Evolutionary conservation across 2,888 invertebrate genomes (phyloP), one percentile per base, ranked within the genome.

Genomic region (Dryomyza anilis): DNA sequence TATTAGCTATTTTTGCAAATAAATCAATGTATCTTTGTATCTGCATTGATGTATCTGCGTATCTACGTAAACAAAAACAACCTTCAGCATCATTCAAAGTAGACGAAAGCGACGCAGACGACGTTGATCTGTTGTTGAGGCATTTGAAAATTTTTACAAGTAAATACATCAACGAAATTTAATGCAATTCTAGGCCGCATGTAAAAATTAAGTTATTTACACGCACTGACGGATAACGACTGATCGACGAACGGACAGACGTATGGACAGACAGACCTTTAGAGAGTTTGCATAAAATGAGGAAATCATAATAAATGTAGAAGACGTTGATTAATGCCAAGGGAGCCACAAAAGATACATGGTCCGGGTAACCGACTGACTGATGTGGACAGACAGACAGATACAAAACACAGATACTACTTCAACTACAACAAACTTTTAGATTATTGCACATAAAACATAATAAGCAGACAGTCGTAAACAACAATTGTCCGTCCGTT

Each of bases 321-420:
- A 36, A 48, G 48, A 48, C 46, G 36, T 56, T 63, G 63, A 63
- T 63, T 63, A 63, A 63, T 46, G 56, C 36, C 25, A 56, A 56
- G 56, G 46, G 63, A 46, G 56, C 46, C 43, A n/a, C 6, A 12
- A 25, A 43, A 53, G 43, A 61, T 10, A 27, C 39, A 30, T 14
- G 53, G 29, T 29, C 45, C 12, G 25, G 7, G 29, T 21, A 29
- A 29, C 45, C 19, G 58, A 61, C 39, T 33, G 60, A 21, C 7
- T 36, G 25, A 25, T 36, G n/a, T n/a, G 10, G 52, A 52, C 29
- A 19, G 10, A 39, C 16, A 14, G 8, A 39, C 50, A 16, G 36
- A 53, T 25, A n/a, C 10, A 27, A n/a, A 53, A 53, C 16, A 27
- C n/a, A 50, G 7, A 3, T 5, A 50, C n/a, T n/a, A n/a, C n/a